A percentile compares a stretch with the other conserved stretches of the same genome.
phyloP scores from a whole-genome alignment of 2,797 vertebrate species.

The Pyrocephalus nanus region DNA sequence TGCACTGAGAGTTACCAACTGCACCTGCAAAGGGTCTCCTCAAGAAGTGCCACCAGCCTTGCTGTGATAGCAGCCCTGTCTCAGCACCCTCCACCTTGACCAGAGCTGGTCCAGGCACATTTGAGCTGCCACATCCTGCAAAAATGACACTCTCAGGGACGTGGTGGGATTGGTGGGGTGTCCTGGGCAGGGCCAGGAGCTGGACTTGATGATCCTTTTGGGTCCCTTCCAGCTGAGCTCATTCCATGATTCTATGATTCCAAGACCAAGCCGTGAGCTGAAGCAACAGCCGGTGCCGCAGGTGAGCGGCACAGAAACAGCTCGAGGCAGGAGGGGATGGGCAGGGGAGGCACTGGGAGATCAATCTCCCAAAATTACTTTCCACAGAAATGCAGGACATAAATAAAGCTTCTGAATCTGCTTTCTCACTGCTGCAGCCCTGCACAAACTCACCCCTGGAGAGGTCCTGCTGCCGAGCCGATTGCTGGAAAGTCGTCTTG shows the following conservation, averaged over 20 bases:
- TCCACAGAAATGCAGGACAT: not conserved
- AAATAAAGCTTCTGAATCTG: not conserved
- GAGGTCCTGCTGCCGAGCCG: conserved; percentile 64
- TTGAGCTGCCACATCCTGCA: not conserved
- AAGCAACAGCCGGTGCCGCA: fast-evolving
- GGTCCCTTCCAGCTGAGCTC: not conserved
- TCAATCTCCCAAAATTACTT: not conserved
- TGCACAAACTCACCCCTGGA: conserved; percentile 55
- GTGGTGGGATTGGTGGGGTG: not conserved
- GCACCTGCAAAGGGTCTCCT: not conserved
- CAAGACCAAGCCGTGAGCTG: not conserved
- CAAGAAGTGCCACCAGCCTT: not conserved
- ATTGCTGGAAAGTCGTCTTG: conserved; percentile 84
- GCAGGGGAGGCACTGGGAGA: not conserved
- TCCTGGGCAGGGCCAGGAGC: not conserved
- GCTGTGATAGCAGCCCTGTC: not conserved
- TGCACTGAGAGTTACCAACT: not conserved
- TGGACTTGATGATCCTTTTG: not conserved
- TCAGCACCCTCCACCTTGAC: not conserved
- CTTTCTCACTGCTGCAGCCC: not conserved
- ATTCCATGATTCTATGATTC: not conserved
- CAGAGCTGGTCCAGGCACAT: not conserved
- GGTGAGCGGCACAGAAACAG: not conserved
- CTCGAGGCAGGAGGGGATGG: fast-evolving
- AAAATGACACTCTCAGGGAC: not conserved